A percentile compares a stretch with the other conserved stretches of the same genome.
Conservation (phyloP, 2,888 invertebrate species). For the Odontothrips loti region DNA sequence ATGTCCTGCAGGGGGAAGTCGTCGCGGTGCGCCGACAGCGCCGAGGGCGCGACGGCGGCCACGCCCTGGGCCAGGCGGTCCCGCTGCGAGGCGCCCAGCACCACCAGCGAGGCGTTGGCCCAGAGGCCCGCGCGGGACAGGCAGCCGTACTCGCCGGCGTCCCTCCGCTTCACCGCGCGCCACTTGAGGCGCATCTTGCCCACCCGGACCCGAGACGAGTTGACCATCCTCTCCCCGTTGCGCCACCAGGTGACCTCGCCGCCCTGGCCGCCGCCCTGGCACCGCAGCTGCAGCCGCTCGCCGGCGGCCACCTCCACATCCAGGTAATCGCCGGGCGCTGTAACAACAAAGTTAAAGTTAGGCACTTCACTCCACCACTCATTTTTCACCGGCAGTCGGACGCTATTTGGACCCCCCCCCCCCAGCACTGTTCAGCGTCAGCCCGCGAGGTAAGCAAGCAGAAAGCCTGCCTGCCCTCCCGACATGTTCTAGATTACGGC, state of each 20-base stretch:
- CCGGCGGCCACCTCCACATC: slow-evolving; percentile 46
- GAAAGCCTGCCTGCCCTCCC: not conserved
- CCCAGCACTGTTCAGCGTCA: not conserved
- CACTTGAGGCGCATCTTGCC: slow-evolving; percentile 48
- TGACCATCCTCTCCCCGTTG: slow-evolving; percentile 47
- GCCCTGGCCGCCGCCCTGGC: slow-evolving; percentile 41
- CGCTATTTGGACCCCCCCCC: not conserved
- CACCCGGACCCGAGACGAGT: slow-evolving; percentile 40
- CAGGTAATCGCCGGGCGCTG: slow-evolving; percentile 40
- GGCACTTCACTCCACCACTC: too few species aligned
- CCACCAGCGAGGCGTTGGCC: slow-evolving; percentile 40
- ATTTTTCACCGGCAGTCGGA: not conserved
- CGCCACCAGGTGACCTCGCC: slow-evolving; percentile 48
- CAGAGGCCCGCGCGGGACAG: slow-evolving; percentile 36
- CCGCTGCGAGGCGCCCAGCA: slow-evolving; percentile 46
- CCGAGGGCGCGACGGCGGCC: not conserved
- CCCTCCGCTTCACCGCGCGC: slow-evolving; percentile 49
- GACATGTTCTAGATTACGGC: not conserved
- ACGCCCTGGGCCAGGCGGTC: not conserved
- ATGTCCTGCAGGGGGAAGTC: slow-evolving; percentile 16
- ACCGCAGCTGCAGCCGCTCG: slow-evolving; percentile 49
- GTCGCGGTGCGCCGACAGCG: slow-evolving; percentile 10
- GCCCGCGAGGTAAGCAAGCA: not conserved
- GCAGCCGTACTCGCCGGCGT: slow-evolving; percentile 52
- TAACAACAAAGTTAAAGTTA: not conserved